Base-by-base conservation (phyloP, 2,797 vertebrate species). In the Mus minutoides region DNA sequence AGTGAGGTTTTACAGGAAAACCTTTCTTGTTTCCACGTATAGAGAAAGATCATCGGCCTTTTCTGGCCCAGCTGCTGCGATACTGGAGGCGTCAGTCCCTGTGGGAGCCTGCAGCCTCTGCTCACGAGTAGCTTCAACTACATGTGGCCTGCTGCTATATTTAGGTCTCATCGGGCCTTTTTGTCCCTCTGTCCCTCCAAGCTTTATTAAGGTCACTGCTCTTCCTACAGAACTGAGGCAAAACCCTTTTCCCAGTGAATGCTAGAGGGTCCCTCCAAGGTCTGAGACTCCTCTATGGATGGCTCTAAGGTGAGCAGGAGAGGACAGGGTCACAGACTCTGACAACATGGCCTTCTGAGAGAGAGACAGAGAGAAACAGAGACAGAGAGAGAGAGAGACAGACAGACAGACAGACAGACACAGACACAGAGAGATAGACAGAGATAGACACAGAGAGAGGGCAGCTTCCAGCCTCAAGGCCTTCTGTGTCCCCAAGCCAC, bases 1-100 rank as follows among this genome's bases (percentile, higher is more conserved):
- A 64, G 95, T 58, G 79, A 94, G 96, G 71, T 95, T 91, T 97
- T 95, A 56, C 60, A 95, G 96, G 97, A 97, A 96, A 97, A 34
- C 2, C 6, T 88, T 96, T 96, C 24, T 67, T 37, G 89, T 64
- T 95, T 97, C 69, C 71, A 60, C 77, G 56, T 96, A 94, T 97
- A 60, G 62, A 95, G 94, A 93, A 80, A n/a, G 46, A 92, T 76
- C 82, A 0, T 22, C 89, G 91, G 95, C 96, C 88, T 87, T 92
- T 86, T 82, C 82, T 91, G 6, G 92, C 54, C 87, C 34, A 89
- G 82, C 90, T 78, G 71, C 69, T 12, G 21, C 94, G 91, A 60
- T 88, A n/a, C 8, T 80, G 24, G 92, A 90, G 94, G 91, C 92
- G 58, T 29, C 67, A 1, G 52, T 88, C 93, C 96, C 88, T 13